phyloP scores from a whole-genome alignment of 2,888 invertebrate genomes.

The Eupithecia exiguata region DNA sequence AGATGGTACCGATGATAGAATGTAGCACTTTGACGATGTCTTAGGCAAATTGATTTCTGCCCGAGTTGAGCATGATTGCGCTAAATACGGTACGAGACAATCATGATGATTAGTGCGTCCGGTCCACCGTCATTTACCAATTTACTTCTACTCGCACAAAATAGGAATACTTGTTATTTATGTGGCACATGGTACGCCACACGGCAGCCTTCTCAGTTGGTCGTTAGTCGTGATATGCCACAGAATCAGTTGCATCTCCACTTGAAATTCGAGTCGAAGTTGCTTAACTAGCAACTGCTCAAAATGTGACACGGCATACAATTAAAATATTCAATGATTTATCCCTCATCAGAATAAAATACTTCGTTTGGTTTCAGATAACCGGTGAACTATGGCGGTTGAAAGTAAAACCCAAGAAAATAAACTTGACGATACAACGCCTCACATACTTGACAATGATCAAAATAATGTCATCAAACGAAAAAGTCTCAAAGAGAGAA shows the following conservation, averaged over 20 bases:
- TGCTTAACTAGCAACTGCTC: background rate
- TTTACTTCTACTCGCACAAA: conserved; percentile 56
- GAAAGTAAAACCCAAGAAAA: conserved; percentile 62
- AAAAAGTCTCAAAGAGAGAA: conserved; percentile 64
- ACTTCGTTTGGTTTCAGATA: conserved; percentile 64
- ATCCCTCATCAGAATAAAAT: background rate
- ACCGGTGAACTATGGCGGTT: conserved; percentile 59
- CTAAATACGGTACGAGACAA: conserved; percentile 66
- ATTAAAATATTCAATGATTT: background rate
- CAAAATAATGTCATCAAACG: conserved; percentile 67
- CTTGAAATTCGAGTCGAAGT: background rate
- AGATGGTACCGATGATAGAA: background rate
- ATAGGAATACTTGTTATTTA: conserved; percentile 34
- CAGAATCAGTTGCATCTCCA: background rate
- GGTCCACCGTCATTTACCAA: conserved; percentile 72
- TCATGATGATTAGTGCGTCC: conserved; percentile 79
- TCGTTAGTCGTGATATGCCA: background rate
- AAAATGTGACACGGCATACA: background rate
- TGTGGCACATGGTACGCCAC: background rate
- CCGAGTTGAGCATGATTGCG: conserved; percentile 67
- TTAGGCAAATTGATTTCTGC: conserved; percentile 70
- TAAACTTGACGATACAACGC: conserved; percentile 60
- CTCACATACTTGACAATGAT: conserved; percentile 63
- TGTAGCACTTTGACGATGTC: conserved; percentile 10
- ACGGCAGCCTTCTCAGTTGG: background rate